Conservation (phyloP, 2,797 vertebrate genomes). For the Vipera ursinii region DNA sequence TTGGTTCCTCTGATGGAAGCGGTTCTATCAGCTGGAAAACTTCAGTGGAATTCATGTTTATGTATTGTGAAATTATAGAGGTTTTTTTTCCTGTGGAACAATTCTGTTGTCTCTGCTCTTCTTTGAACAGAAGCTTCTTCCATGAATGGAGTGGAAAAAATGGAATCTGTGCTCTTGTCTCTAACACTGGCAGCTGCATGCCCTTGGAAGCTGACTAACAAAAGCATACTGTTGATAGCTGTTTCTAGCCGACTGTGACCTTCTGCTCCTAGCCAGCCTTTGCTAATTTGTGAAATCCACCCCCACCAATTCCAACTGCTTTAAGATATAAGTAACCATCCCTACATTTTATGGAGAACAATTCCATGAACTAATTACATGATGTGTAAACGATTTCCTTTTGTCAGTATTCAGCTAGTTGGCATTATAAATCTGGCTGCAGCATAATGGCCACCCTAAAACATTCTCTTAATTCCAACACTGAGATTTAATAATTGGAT, state of each 20-base stretch:
- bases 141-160: not conserved
- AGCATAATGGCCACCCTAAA: conserved; percentile 21
- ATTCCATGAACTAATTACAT: not conserved
- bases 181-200: not conserved
- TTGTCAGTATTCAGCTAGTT: not conserved
- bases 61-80: not conserved
- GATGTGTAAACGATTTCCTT: not conserved
- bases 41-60: not conserved
- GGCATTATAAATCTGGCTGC: not conserved
- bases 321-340: not conserved
- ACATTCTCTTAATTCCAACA: conserved; percentile 21
- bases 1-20: not conserved
- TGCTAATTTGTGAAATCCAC: not conserved
- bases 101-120: too few species aligned
- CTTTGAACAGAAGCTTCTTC: not conserved
- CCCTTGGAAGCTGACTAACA: not conserved
- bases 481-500: conserved; percentile 8
- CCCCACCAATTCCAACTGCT: not conserved
- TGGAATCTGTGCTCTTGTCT: not conserved
- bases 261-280: not conserved
- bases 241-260: not conserved
- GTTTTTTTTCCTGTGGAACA: not conserved
- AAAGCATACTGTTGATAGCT: not conserved
- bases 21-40: not conserved
- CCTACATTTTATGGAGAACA: not conserved